A percentile compares a stretch with the other conserved stretches of the same genome.
phyloP scores from a whole-genome alignment of 2,797 vertebrate species.

The Cuniculus paca region DNA sequence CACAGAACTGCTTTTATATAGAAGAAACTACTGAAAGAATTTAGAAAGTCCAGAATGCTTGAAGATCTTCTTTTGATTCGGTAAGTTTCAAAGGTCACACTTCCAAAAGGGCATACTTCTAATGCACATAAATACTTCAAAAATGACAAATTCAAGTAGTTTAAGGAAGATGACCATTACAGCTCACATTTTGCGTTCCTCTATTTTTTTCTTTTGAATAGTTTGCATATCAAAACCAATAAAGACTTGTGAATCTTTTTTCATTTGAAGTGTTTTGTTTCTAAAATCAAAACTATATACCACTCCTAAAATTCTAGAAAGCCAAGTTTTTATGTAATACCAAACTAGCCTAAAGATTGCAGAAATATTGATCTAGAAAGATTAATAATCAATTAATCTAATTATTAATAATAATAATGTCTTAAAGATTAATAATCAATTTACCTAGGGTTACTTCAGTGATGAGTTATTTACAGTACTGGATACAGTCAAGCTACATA shows the following conservation, averaged over 20 bases:
- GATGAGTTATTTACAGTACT: neutral
- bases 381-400: neutral
- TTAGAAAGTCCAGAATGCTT: neutral
- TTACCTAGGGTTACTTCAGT: neutral
- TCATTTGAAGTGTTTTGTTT: neutral
- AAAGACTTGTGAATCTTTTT: neutral
- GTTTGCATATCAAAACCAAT: neutral
- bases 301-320: slow-evolving; percentile 16
- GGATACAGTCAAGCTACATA: neutral
- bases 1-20: slow-evolving; percentile 19
- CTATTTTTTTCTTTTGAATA: neutral
- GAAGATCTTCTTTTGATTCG: neutral
- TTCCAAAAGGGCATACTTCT: neutral
- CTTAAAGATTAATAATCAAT: neutral
- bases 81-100: neutral
- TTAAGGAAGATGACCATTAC: neutral
- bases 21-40: neutral
- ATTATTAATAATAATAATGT: too few relatives aligned
- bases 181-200: neutral
- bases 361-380: slow-evolving; percentile 35
- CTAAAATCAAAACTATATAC: slow-evolving; percentile 8
- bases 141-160: neutral
- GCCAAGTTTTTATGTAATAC: neutral
- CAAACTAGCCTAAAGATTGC: neutral
- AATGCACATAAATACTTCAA: neutral